A percentile compares a stretch with the other conserved stretches of the same genome.
These are phyloP conservation scores for Chrysolina oricalcia DNA, from an alignment of 2,888 invertebrate genomes.

Conservation along the genomic window DNA sequence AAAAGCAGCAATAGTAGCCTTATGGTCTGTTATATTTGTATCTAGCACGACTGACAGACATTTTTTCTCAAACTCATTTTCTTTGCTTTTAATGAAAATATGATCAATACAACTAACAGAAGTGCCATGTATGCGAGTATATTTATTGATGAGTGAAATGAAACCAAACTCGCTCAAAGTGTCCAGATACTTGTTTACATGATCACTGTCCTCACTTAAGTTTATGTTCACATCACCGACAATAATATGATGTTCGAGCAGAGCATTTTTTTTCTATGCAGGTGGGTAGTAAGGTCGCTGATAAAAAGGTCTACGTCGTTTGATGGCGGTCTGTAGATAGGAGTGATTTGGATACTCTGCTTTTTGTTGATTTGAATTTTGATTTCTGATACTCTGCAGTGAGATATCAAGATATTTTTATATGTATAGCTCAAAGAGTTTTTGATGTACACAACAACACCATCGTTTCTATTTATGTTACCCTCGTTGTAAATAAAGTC, in stretches of 20 bases:
- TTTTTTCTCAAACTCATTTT: not conserved
- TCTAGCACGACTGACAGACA: conserved; percentile 8
- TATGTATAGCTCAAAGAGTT: not conserved
- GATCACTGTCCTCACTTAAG: conserved; percentile 29
- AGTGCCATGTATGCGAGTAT: conserved; percentile 31
- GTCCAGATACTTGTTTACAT: conserved; percentile 27
- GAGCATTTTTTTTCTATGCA: conserved; percentile 21
- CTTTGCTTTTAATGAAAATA: conserved; percentile 18
- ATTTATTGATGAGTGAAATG: conserved; percentile 37
- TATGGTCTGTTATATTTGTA: conserved; percentile 31
- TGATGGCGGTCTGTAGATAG: conserved; percentile 7
- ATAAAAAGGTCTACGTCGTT: not conserved
- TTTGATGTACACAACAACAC: not conserved
- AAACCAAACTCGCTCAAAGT: conserved; percentile 36
- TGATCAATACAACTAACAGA: conserved; percentile 27
- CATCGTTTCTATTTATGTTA: not conserved
- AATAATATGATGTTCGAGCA: conserved; percentile 4
- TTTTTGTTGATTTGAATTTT: conserved; percentile 7
- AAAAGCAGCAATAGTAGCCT: conserved; percentile 17
- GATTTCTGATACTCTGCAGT: conserved; percentile 4
- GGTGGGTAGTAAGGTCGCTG: not conserved
- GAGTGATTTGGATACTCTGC: not conserved
- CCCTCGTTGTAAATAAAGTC: not conserved
- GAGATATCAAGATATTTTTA: not conserved
- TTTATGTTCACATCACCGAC: conserved; percentile 38